Percentiles rank a stretch among this genome's conserved stretches.
phyloP scores from a whole-genome alignment of 2,888 invertebrate genomes.

The Laspeyria flexula region DNA sequence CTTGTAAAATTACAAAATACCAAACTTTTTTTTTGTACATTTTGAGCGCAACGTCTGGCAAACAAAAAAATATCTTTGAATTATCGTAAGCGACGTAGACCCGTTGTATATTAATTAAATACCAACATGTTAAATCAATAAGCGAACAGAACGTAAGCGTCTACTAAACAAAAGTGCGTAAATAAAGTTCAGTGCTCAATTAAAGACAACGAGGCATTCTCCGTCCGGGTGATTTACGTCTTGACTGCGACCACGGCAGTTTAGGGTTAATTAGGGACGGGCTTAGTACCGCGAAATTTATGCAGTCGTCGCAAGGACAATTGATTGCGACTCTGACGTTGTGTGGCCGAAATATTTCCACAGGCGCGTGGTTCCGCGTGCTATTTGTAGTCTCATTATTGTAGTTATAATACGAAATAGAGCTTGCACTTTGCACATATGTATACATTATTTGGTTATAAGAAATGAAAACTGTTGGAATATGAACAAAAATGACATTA shows the following conservation, averaged over 20 bases:
- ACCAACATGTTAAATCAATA: slow-evolving; percentile 14
- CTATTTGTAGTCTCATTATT: slow-evolving; percentile 3
- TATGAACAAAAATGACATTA: too few relatives aligned
- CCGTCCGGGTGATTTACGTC: slow-evolving; percentile 69
- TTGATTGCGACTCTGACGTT: slow-evolving; percentile 64
- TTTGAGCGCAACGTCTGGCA: too few relatives aligned
- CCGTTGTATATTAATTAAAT: too few relatives aligned
- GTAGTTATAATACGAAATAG: not conserved
- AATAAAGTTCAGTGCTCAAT: slow-evolving; percentile 60
- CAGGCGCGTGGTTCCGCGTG: slow-evolving; percentile 33
- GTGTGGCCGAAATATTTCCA: slow-evolving; percentile 41
- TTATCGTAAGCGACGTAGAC: too few relatives aligned
- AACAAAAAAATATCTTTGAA: too few relatives aligned
- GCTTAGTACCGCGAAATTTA: slow-evolving; percentile 70
- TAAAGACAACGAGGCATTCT: slow-evolving; percentile 65
- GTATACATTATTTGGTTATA: too few relatives aligned
- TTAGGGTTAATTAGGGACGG: slow-evolving; percentile 80
- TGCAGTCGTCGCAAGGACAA: slow-evolving; percentile 62
- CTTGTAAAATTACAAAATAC: not conserved
- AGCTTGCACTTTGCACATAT: not conserved
- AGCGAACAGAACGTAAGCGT: slow-evolving; percentile 9
- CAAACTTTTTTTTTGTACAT: too few relatives aligned
- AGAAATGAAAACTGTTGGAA: too few relatives aligned
- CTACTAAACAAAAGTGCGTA: slow-evolving; percentile 41
- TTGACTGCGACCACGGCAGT: slow-evolving; percentile 57